Percentiles rank a stretch among this genome's conserved stretches.
Evolutionary conservation across 2,888 invertebrate genomes (phyloP).

Genomic region (Callinectes sapidus): DNA sequence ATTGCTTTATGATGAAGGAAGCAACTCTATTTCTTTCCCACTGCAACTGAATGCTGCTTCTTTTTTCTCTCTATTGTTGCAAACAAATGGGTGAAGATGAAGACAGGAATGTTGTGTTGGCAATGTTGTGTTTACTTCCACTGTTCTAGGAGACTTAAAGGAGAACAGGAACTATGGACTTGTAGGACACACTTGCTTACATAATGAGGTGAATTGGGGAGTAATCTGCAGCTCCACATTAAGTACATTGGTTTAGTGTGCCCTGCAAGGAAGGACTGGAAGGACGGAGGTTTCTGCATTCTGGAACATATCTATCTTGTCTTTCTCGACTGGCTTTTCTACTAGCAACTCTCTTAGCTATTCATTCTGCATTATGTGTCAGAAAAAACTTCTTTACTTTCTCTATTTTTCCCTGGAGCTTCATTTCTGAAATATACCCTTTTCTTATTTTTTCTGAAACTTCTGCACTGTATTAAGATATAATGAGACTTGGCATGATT

Average conservation of each 20-base stretch:
- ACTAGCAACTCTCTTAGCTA: not conserved
- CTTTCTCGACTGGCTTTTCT: not conserved
- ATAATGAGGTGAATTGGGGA: not conserved
- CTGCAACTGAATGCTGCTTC: no score
- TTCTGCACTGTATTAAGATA: not conserved
- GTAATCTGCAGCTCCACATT: not conserved
- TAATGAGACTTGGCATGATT: not conserved
- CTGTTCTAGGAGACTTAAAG: not conserved
- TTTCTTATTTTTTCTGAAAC: not conserved
- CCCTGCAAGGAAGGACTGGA: not conserved
- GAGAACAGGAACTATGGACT: conserved; percentile 3
- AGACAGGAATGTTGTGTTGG: no score
- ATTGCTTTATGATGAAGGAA: no score
- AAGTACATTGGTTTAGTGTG: not conserved
- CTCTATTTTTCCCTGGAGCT: not conserved
- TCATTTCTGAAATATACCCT: not conserved
- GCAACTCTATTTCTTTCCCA: no score
- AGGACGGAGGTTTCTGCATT: not conserved
- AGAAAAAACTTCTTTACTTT: not conserved
- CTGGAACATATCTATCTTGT: not conserved
- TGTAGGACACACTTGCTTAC: not conserved
- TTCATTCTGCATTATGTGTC: not conserved
- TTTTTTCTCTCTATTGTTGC: no score
- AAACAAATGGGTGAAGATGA: no score
- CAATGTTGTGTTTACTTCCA: not conserved